Percentiles rank a stretch among this genome's conserved stretches.
Evolutionary conservation across 2,113 vertebrate species (phyloP).

Genomic region (Nettapus auritus): DNA sequence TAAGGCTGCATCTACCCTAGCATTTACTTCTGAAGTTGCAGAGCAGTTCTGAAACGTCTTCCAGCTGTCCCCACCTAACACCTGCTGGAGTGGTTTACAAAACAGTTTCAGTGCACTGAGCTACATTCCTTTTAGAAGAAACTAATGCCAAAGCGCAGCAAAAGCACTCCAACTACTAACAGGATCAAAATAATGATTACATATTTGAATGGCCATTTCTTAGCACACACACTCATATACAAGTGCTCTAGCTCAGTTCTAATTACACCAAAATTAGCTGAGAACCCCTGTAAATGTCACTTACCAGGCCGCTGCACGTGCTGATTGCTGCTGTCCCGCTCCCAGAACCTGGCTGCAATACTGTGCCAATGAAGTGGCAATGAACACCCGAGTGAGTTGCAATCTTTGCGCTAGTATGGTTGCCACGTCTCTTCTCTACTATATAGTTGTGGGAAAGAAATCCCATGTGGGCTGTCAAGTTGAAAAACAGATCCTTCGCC

Average conservation of each 20-base stretch:
- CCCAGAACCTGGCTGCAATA: constrained; percentile 31
- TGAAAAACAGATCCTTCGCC: constrained; percentile 84
- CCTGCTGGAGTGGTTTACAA: background rate
- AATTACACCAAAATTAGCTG: background rate
- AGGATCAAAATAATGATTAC: background rate
- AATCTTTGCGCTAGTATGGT: constrained; percentile 73
- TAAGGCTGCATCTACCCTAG: background rate
- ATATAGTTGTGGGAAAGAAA: constrained; percentile 86
- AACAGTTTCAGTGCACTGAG: background rate
- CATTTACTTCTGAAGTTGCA: background rate
- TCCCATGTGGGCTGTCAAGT: constrained; percentile 81
- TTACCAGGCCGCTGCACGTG: constrained; percentile 92
- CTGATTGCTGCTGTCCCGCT: constrained; percentile 86
- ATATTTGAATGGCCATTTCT: background rate
- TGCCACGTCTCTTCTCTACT: constrained; percentile 84
- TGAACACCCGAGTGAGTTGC: constrained; percentile 2
- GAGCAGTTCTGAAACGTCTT: background rate
- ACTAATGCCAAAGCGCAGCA: background rate
- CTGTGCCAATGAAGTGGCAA: constrained; percentile 89
- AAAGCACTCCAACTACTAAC: background rate
- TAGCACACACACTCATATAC: background rate
- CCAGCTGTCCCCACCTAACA: background rate
- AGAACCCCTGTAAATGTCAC: constrained; percentile 29
- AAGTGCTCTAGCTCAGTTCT: background rate
- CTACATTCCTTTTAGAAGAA: background rate